A percentile compares a stretch with the other conserved stretches of the same genome.
These are phyloP conservation scores for Schrankia costaestrigalis DNA, from an alignment of 2,888 invertebrate genomes.

Conservation along the genomic window DNA sequence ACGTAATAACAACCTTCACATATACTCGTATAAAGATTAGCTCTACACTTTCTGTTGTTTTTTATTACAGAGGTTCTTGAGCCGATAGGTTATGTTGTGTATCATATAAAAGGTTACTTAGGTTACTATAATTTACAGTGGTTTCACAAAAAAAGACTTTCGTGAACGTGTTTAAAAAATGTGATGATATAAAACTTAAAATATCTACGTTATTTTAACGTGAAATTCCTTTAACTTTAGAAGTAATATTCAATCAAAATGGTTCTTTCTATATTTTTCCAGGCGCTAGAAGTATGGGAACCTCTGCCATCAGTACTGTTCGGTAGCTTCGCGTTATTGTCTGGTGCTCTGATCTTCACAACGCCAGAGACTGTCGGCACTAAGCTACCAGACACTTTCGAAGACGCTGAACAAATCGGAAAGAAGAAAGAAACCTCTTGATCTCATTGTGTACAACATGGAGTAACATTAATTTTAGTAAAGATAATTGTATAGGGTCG, in stretches of 20 bases:
- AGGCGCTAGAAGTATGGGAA: conserved; percentile 55
- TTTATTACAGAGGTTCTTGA: no score
- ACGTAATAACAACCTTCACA: no score
- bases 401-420: conserved; percentile 72
- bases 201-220: no score
- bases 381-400: conserved; percentile 80
- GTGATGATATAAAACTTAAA: no score
- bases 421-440: conserved; percentile 25
- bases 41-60: no score
- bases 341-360: conserved; percentile 56
- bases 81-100: no score
- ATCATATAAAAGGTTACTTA: no score
- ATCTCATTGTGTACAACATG: conserved; percentile 22
- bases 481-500: background rate
- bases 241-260: background rate
- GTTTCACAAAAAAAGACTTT: no score
- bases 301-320: conserved; percentile 78
- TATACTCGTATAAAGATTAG: no score
- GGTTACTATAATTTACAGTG: no score
- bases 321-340: conserved; percentile 74
- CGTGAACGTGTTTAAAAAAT: no score
- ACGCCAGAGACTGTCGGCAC: conserved; percentile 77
- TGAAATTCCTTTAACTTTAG: no score
- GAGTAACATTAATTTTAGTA: background rate
- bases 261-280: conserved; percentile 6